A percentile compares a stretch with the other conserved stretches of the same genome.
Evolutionary conservation across 2,113 vertebrate species (phyloP).

Genomic region (Dromiciops gliroides): DNA sequence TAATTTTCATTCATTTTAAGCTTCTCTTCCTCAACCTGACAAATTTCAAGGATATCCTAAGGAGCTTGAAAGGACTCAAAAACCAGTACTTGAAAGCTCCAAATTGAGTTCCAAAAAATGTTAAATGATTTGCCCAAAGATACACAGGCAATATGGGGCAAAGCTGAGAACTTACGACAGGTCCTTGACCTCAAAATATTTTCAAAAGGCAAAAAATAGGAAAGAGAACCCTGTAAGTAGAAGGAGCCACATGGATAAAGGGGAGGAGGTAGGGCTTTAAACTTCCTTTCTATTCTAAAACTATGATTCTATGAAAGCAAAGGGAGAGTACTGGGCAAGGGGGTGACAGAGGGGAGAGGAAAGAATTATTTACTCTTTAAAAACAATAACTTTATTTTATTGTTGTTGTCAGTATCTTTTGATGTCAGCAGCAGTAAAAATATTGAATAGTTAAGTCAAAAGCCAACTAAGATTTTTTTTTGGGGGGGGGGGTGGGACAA

Average conservation of each 20-base stretch:
- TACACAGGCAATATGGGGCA: not conserved
- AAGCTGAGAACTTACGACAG: not conserved
- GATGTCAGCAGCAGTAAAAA: not conserved
- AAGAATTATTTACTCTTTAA: not conserved
- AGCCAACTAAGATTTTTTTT: not conserved
- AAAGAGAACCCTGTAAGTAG: not conserved
- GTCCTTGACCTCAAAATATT: not conserved
- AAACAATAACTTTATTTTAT: not conserved
- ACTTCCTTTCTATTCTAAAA: not conserved
- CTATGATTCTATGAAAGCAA: not conserved
- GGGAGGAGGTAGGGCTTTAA: not conserved
- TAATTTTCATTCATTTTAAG: slow-evolving; percentile 52
- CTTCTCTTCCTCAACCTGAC: not conserved
- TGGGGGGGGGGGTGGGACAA: too few species aligned
- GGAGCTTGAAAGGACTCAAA: slow-evolving; percentile 25
- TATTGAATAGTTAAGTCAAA: not conserved
- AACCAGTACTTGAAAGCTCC: not conserved
- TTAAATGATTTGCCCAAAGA: not conserved
- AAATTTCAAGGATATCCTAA: not conserved
- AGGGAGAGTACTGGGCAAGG: not conserved
- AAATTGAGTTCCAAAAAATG: not conserved
- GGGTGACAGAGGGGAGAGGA: not conserved
- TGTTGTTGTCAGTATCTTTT: not conserved
- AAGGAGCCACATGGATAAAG: not conserved
- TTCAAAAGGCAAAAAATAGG: not conserved